Base-by-base conservation (phyloP, 2,888 invertebrate species). In the Nomada goodeniana region DNA sequence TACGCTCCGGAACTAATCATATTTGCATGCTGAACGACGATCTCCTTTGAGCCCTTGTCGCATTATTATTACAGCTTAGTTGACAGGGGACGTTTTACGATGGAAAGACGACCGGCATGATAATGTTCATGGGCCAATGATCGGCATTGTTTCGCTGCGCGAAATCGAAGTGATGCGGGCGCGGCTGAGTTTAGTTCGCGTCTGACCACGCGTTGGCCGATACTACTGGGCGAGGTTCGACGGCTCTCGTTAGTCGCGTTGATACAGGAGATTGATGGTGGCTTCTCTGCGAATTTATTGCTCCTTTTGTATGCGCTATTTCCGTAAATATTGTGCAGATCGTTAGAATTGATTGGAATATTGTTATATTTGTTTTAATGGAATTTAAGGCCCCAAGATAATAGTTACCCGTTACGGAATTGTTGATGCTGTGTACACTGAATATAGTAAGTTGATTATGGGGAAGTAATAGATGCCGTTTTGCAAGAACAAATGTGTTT, bases 1-100 rank as follows among this genome's bases (percentile, higher is more conserved):
- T 93, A 92, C 90, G 89, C 89, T 90, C 89, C 90, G 91, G 90
- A 92, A 93, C 93, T 93, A 92, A 93, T 92, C 90, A 89, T 92
- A 92, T 93, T 93, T 93, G 91, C 91, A 92, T 92, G 91, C 89
- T 90, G 85, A 93, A 88, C 89, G 90, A 90, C 91, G 90, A 91
- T 91, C 90, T 91, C 89, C 91, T 93, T 92, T 92, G 91, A 93
- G 87, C 88, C 85, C 86, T 87, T 82, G 86, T 86, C 85, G 82
- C 86, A 90, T 90, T 90, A 92, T 92, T 91, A 91, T 86, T 83
- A 81, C 82, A 83, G 82, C 86, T 90, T 86, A 87, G 89, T 86
- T 85, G 83, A 82, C 70, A 77, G 65, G 75, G 85, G 76, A 82
- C 87, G 81, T 82, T 89, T 88, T 82, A 86, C 85, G 84, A 75